Conservation (phyloP, 1,140 invertebrate species). For the Portunus trituberculatus region DNA sequence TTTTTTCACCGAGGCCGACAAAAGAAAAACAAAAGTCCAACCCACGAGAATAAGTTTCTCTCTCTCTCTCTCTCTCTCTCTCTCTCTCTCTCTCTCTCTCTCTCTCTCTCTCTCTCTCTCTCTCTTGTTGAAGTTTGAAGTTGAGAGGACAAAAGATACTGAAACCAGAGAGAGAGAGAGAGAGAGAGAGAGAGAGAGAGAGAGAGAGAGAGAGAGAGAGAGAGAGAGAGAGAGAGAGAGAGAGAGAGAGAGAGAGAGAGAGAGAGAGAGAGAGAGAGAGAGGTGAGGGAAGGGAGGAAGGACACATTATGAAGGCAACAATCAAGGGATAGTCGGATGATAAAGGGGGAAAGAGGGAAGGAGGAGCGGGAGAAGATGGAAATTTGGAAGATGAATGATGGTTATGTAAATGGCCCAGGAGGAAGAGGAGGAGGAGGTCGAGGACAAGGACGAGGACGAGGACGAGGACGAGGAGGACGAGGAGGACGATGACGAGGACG, state of each 20-base stretch:
- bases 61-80: too few species aligned
- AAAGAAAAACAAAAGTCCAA: too few species aligned
- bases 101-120: background rate
- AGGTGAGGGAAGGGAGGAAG: background rate
- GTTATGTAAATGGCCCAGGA: too few species aligned
- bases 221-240: too few species aligned
- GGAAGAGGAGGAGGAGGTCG: background rate
- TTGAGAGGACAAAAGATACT: background rate
- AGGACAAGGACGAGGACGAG: background rate
- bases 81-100: conserved; percentile 12
- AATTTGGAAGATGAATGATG: too few species aligned
- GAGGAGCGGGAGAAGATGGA: too few species aligned
- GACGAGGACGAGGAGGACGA: background rate
- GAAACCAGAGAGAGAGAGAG: background rate
- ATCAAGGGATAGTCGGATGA: too few species aligned
- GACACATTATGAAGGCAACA: background rate
- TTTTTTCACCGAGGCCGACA: too few species aligned
- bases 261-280: conserved; percentile 15
- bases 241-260: too few species aligned
- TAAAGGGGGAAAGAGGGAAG: background rate
- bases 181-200: conserved; percentile 29
- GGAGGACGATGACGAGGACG: background rate
- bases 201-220: background rate
- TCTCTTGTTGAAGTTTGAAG: background rate
- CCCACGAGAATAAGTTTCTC: too few species aligned